Conservation (phyloP, 2,888 invertebrate species). For the Volucella inflata region DNA sequence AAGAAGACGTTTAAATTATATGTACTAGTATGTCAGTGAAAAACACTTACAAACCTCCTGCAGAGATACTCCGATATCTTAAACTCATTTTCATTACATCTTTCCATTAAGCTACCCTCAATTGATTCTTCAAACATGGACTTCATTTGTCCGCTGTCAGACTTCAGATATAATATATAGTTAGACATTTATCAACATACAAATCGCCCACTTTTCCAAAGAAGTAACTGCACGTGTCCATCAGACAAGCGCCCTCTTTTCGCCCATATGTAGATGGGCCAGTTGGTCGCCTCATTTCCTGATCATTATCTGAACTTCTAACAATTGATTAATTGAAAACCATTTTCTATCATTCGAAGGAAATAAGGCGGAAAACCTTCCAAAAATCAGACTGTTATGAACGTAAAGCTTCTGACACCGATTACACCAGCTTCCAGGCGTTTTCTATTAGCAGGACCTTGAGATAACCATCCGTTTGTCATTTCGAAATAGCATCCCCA, state of each 20-base stretch:
- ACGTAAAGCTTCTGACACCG: neutral
- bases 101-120: neutral
- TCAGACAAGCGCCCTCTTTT: slow-evolving; percentile 3
- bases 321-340: slow-evolving; percentile 74
- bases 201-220: slow-evolving; percentile 26
- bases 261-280: slow-evolving; percentile 53
- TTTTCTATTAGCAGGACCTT: slow-evolving; percentile 59
- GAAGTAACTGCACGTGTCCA: slow-evolving; percentile 36
- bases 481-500: slow-evolving; percentile 28
- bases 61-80: too few relatives aligned
- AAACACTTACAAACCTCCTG: too few relatives aligned
- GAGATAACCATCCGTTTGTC: slow-evolving; percentile 48
- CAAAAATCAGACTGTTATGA: slow-evolving; percentile 17
- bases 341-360: slow-evolving; percentile 62
- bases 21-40: too few relatives aligned
- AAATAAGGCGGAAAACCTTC: slow-evolving; percentile 69
- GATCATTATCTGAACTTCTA: slow-evolving; percentile 61
- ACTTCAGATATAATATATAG: slow-evolving; percentile 24
- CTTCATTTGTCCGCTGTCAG: slow-evolving; percentile 39
- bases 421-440: slow-evolving; percentile 45
- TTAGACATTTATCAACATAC: slow-evolving; percentile 30
- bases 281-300: slow-evolving; percentile 56
- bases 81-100: neutral
- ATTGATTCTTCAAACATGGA: slow-evolving; percentile 16
- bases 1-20: too few relatives aligned